These are phyloP conservation scores for Cloeon dipterum DNA, from an alignment of 2,888 invertebrate species.

Conservation along the genomic window DNA sequence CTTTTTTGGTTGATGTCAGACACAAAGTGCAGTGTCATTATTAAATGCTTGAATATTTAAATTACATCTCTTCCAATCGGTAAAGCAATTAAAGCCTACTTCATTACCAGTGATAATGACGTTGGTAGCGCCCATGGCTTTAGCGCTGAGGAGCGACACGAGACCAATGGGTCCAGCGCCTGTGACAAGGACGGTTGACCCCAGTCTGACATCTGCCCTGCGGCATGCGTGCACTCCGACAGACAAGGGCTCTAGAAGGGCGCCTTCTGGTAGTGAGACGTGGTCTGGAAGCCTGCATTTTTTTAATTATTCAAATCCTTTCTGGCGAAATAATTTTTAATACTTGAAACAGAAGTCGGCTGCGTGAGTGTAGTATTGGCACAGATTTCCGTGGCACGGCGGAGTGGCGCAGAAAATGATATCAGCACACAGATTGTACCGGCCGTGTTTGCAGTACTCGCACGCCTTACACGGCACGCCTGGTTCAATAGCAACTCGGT, in stretches of 20 bases:
- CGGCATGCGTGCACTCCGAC: conserved; percentile 88
- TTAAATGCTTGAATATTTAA: neutral
- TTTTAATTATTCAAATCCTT: too few species aligned
- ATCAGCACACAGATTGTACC: conserved; percentile 75
- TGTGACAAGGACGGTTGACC: conserved; percentile 45
- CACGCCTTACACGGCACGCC: conserved; percentile 75
- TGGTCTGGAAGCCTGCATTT: conserved; percentile 67
- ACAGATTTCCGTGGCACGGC: conserved; percentile 72
- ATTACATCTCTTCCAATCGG: too few species aligned
- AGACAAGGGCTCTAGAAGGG: conserved; percentile 75
- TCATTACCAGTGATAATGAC: conserved; percentile 47
- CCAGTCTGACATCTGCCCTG: conserved; percentile 51
- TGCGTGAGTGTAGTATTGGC: conserved; percentile 69
- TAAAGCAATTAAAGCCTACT: too few species aligned
- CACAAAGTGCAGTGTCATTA: neutral
- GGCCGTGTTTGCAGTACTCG: conserved; percentile 62
- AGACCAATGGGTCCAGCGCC: conserved; percentile 82
- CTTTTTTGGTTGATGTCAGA: too few species aligned
- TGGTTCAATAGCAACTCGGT: conserved; percentile 86
- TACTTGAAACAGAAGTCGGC: conserved; percentile 75
- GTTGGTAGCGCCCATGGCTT: conserved; percentile 63
- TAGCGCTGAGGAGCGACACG: conserved; percentile 53
- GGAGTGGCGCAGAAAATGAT: conserved; percentile 90
- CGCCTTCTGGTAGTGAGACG: conserved; percentile 80
- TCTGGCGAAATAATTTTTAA: conserved; percentile 11